Base-by-base conservation (phyloP, 2,113 vertebrate species). In the Oenanthe melanoleuca region DNA sequence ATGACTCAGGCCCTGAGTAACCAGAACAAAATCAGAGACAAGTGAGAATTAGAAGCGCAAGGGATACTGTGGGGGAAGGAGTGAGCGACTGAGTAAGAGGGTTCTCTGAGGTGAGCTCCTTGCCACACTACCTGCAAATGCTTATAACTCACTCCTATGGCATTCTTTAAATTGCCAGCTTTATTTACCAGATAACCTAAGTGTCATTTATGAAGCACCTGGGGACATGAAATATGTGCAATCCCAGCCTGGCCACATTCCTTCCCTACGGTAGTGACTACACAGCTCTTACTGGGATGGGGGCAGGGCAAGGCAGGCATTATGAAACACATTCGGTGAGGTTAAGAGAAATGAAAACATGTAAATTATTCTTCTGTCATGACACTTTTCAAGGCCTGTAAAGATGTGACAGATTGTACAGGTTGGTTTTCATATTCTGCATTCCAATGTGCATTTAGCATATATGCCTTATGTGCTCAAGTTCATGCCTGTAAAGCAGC, bases 1-100 rank as follows among this genome's bases (percentile, higher is more conserved):
- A 82, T 88, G 93, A 95, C 70, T 92, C 79, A 94, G 72, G 86
- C 38, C 55, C 29, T 78, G 86, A 92, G 82, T 57, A 95, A 93
- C 64, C 67, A 78, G 90, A 78, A 83, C 56, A 78, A 92, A 86
- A 63, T 88, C 86, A 86, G 79, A 92, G 57, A 61, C 25, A 70
- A 83, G 59, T 42, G 60, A 80, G 64, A 93, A 66, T 44, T 37
- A 86, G 82, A 83, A 88, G 52, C 6, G 31, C 33, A 59, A 60
- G 52, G 23, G 59, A 57, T 80, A 34, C 45, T 25, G 25, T 50
- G 71, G 47, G 60, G 67, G 86, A 92, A 90, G 77, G 71, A 40
- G 50, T 5, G 55, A 89, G 81, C 0, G 1, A 78, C 60, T 93
- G 85, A 89, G 66, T 91, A 92, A 88, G 86, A 93, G 22, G 14